Evolutionary conservation across 2,113 vertebrate genomes (phyloP), one percentile per base, ranked within the genome.

Genomic region (Malurus melanocephalus): DNA sequence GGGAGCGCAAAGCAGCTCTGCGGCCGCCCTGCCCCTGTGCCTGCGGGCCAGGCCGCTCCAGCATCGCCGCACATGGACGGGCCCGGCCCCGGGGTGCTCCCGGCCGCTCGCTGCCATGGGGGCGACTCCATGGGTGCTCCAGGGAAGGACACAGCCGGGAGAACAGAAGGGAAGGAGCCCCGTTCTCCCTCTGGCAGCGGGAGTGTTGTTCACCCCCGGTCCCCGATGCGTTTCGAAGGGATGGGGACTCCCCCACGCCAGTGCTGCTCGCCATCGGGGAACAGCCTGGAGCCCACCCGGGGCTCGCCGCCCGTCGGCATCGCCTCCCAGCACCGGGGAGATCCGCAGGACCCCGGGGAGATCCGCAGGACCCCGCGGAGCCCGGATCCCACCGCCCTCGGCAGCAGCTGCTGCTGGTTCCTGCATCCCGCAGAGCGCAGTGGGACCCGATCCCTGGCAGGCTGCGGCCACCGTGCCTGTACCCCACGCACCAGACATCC

Each of bases 11-110:
- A 87, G 89, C 76, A 11, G 82, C 85, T 69, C 84, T 38, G 93
- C 90, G 35, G 91, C 81, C 65, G 71, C 82, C 89, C 94, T 91
- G 91, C 82, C 87, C 82, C 89, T 77, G 69, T 64, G 87, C 91
- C 61, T 48, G 61, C 33, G 11, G 80, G 85, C 80, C 89, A 4
- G 91, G 73, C 87, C 80, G 57, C 79, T 72, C 86, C 71, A 1
- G 51, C 80, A 67, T 16, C 53, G 26, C 65, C 51, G 9, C 92
- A 48, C 87, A 42, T 21, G 90, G 87, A 76, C 0, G 17, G 26
- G 26, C 13, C 64, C 42, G 2, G 77, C 18, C 49, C 61, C 16
- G 15, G 67, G 76, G 33, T 45, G 87, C 77, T 88, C 84, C 83
- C 20, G 42, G n/a, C 40, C 4, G 28, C 53, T 13, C 59, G 18